Percentiles rank a stretch among this genome's conserved stretches.
Evolutionary conservation across 2,888 invertebrate genomes (phyloP).

Genomic region (Drosophila antonietae): DNA sequence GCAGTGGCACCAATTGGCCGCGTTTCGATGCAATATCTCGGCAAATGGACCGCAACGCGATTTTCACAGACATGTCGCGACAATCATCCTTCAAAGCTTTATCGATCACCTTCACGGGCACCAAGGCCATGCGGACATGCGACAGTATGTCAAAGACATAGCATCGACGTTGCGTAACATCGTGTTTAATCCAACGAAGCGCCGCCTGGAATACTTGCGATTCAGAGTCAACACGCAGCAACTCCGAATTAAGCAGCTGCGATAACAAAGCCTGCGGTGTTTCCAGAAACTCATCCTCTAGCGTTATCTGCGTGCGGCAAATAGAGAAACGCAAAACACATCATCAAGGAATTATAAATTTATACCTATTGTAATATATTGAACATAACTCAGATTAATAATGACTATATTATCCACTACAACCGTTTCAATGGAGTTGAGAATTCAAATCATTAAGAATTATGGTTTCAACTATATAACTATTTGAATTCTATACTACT

Average conservation of each 20-base stretch:
- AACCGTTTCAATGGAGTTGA: too few species aligned
- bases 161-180: slow-evolving; percentile 90
- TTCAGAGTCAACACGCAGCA: slow-evolving; percentile 94
- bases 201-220: slow-evolving; percentile 95
- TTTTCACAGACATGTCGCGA: slow-evolving; percentile 91
- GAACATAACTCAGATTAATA: too few species aligned
- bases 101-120: slow-evolving; percentile 92
- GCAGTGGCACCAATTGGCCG: slow-evolving; percentile 91
- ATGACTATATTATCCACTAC: too few species aligned
- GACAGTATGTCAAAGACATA: slow-evolving; percentile 94
- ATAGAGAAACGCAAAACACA: not conserved
- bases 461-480: too few species aligned
- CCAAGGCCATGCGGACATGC: slow-evolving; percentile 92
- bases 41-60: slow-evolving; percentile 91
- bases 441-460: too few species aligned
- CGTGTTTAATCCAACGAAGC: slow-evolving; percentile 94
- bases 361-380: too few species aligned
- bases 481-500: too few species aligned
- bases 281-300: slow-evolving; percentile 94
- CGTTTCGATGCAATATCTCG: slow-evolving; percentile 91
- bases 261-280: slow-evolving; percentile 91
- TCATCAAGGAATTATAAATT: too few species aligned
- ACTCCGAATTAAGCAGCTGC: slow-evolving; percentile 92
- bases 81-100: slow-evolving; percentile 90
- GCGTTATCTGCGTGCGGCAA: slow-evolving; percentile 82